Conservation (phyloP, 2,113 vertebrate species). For the Python bivittatus region DNA sequence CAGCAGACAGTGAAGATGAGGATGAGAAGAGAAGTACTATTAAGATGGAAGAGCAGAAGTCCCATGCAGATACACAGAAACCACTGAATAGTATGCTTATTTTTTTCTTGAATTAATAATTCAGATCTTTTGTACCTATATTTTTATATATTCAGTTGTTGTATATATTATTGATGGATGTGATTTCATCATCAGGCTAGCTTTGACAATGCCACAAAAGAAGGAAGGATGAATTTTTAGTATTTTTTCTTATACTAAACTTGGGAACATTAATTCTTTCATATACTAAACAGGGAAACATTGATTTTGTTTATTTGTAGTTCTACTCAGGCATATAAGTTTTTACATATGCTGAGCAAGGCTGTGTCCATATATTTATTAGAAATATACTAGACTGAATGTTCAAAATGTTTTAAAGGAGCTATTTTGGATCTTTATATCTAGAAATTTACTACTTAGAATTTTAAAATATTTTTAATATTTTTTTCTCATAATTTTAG, state of each 20-base stretch:
- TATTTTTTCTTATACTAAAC: not conserved
- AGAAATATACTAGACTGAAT: not conserved
- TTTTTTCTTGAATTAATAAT: conserved; percentile 13
- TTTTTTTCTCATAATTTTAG: not conserved
- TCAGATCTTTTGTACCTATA: not conserved
- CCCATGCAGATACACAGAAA: conserved; percentile 67
- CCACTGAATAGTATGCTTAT: conserved; percentile 78
- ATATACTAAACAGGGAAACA: not conserved
- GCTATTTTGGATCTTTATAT: not conserved
- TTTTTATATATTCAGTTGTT: not conserved
- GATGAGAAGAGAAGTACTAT: conserved; percentile 66
- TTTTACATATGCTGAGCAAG: not conserved
- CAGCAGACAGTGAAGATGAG: conserved; percentile 79
- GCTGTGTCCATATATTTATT: not conserved
- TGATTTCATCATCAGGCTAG: not conserved
- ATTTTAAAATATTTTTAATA: not conserved
- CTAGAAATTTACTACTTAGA: not conserved
- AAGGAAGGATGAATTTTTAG: not conserved
- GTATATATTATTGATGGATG: not conserved
- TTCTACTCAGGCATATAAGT: not conserved
- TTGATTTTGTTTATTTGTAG: not conserved
- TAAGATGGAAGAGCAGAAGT: conserved; percentile 75
- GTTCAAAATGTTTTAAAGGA: not conserved
- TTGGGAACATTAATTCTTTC: not conserved
- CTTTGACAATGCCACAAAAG: not conserved